These are phyloP conservation scores for Pristionchus fissidentatus DNA, from an alignment of 2,888 invertebrate genomes.

Conservation along the genomic window DNA sequence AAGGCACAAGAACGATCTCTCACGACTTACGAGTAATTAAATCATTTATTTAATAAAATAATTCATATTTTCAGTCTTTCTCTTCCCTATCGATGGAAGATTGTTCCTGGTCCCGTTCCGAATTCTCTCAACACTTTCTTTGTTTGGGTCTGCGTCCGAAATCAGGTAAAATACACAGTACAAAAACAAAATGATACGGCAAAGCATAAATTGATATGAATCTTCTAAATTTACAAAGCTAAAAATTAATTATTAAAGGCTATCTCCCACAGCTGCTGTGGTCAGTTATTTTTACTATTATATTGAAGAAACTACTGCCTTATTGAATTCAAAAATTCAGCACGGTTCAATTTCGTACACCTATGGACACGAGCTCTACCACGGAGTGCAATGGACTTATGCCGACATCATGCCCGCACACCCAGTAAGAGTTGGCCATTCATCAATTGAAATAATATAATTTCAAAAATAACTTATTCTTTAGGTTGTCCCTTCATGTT, in stretches of 20 bases:
- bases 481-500: not conserved
- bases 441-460: no score
- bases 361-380: not conserved
- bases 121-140: not conserved
- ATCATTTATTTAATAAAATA: not conserved
- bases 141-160: not conserved
- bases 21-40: not conserved
- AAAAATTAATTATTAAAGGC: no score
- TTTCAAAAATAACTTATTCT: not conserved
- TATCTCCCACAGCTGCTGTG: no score
- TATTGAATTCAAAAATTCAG: not conserved
- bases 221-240: no score
- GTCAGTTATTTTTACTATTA: no score
- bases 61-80: not conserved
- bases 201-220: no score
- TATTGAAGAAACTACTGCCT: no score
- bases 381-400: not conserved
- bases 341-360: not conserved
- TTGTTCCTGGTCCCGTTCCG: not conserved
- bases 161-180: no score
- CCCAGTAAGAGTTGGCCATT: no score
- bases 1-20: not conserved
- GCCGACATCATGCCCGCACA: not conserved
- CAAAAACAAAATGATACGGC: no score
- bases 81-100: not conserved